phyloP scores from a whole-genome alignment of 2,113 vertebrate genomes.

The Mystacornis crossleyi region DNA sequence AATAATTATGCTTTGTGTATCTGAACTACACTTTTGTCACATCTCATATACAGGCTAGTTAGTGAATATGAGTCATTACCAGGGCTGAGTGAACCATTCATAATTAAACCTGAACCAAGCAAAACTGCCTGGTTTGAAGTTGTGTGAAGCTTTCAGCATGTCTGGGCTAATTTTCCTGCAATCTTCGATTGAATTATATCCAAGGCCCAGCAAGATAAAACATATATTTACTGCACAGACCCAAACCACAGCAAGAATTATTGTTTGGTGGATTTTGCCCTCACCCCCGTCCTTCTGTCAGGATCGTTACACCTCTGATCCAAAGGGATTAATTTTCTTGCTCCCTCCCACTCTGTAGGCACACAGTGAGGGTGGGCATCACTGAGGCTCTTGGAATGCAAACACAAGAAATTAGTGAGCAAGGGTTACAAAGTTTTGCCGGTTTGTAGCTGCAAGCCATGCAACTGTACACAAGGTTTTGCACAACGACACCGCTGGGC shows the following conservation, averaged over 20 bases:
- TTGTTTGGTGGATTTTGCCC: background rate
- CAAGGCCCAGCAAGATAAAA: background rate
- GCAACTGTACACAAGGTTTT: background rate
- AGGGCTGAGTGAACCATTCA: slow-evolving; percentile 8
- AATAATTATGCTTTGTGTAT: slow-evolving; percentile 67
- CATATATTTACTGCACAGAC: background rate
- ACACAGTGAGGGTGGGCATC: background rate
- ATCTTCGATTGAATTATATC: background rate
- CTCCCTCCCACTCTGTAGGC: background rate
- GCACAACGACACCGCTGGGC: background rate
- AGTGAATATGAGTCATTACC: slow-evolving; percentile 39
- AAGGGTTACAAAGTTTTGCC: background rate
- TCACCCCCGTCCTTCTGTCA: background rate
- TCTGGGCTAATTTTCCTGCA: background rate
- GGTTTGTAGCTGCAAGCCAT: background rate
- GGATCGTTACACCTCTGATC: background rate
- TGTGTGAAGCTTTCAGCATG: background rate
- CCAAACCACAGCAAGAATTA: background rate
- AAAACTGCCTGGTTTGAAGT: background rate
- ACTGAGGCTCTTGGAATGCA: background rate
- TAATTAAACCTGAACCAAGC: slow-evolving; percentile 28
- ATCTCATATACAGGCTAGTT: slow-evolving; percentile 3
- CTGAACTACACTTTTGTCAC: slow-evolving; percentile 39
- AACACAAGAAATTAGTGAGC: background rate
- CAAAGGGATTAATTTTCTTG: background rate